Evolutionary conservation across 2,888 invertebrate species (phyloP), one percentile per base, ranked within the genome.

Genomic region (Proisotoma minuta): DNA sequence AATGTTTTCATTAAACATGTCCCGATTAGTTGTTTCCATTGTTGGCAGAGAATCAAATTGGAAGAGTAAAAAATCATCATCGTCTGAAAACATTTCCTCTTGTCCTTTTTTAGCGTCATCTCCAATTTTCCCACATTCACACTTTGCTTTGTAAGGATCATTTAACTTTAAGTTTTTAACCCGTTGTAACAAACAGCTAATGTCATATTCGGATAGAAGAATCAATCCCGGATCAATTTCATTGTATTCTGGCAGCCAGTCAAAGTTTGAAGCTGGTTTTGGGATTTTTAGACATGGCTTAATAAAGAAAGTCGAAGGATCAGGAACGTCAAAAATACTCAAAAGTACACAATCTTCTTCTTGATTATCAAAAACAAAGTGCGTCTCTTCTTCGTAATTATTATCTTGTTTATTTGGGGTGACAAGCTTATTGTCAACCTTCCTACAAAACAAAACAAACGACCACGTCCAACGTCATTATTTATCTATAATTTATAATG

Each of bases 121-220:
- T 5, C 28, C n/a, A 15, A 54, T 22, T 34, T 54, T 54, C n/a
- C 54, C 54, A 39, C 54, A 54, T 39, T 28, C 27, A n/a, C 54
- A 54, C n/a, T 39, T 20, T 3, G 29, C 54, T 22, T 18, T 15
- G n/a, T 39, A 54, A 8, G 40, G 22, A 15, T 18, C 2, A 15
- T 34, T 3, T 24, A 23, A 8, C n/a, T 39, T 54, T 18, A 28
- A 54, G 22, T 34, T 22, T n/a, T 54, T 39, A 8, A 54, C 22
- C n/a, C n/a, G 29, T 5, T 54, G 27, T 22, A 18, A 12, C 3
- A 54, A 8, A 39, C 20, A 39, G 3, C 39, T 39, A 10, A 54
- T 15, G n/a, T 54, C 39, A 54, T 27, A 54, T 15, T 54, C 54
- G 2, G n/a, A 10, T 4, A 34, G 18, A 3, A 54, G 23, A 4